Conservation (phyloP, 2,113 vertebrate species). For the Puma concolor region DNA sequence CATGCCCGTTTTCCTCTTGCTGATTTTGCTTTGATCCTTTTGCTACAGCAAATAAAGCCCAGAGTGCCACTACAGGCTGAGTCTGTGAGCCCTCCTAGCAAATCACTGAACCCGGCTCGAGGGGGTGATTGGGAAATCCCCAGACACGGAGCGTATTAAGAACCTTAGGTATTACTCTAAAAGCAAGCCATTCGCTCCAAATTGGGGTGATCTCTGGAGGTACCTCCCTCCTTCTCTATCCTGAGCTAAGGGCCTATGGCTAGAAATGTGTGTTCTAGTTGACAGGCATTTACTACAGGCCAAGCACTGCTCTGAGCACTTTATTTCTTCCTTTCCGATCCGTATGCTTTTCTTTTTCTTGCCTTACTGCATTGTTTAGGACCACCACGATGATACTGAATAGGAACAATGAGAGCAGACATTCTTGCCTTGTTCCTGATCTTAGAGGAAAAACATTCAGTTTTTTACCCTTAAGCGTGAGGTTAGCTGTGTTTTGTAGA, state of each 20-base stretch:
- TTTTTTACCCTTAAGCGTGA: background rate
- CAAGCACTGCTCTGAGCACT: background rate
- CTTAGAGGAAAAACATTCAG: background rate
- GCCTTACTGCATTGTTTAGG: background rate
- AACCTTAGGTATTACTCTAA: background rate
- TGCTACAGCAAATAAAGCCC: background rate
- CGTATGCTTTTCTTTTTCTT: background rate
- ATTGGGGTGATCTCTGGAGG: background rate
- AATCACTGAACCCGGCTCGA: background rate
- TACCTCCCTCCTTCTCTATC: background rate
- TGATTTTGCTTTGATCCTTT: background rate
- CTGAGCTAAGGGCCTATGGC: background rate
- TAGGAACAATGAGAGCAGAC: background rate
- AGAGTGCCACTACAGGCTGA: accelerated
- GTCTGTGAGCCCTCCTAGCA: background rate
- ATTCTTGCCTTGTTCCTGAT: background rate
- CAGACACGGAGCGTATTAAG: background rate
- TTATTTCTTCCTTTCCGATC: background rate
- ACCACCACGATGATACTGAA: accelerated
- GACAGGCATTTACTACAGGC: background rate
- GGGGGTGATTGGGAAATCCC: background rate
- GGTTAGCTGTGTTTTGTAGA: background rate
- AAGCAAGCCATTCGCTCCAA: background rate
- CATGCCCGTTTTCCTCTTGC: background rate
- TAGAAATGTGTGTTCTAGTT: background rate